Conservation (phyloP, 1,140 invertebrate species). For the Apis dorsata region DNA sequence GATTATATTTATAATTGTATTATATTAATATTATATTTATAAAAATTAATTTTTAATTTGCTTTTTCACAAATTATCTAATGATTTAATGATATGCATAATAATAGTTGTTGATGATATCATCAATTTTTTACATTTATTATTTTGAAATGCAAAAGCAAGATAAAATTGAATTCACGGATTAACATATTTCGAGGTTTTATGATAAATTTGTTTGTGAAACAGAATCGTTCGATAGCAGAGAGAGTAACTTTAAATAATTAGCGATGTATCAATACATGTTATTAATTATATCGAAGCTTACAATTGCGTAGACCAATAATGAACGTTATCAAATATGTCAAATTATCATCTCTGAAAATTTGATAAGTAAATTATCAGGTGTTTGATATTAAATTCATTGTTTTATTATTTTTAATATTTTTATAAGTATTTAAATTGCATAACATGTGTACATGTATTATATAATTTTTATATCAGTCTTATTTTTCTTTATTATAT, state of each 20-base stretch:
- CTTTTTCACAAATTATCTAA: too few species aligned
- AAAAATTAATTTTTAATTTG: too few species aligned
- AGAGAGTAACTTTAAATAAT: conserved; percentile 13
- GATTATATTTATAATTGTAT: too few species aligned
- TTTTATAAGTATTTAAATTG: too few species aligned
- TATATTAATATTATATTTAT: too few species aligned
- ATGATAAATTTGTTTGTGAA: conserved; percentile 4
- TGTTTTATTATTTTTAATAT: conserved; percentile 3
- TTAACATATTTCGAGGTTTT: neutral
- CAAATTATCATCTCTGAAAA: conserved; percentile 28
- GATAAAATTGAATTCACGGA: neutral
- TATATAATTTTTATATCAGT: too few species aligned
- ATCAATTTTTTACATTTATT: too few species aligned
- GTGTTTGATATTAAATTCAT: neutral
- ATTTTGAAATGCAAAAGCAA: too few species aligned
- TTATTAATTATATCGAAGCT: conserved; percentile 34
- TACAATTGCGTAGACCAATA: conserved; percentile 33
- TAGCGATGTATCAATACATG: conserved; percentile 3
- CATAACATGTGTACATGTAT: too few species aligned
- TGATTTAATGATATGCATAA: too few species aligned
- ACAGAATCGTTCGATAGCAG: too few species aligned
- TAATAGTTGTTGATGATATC: neutral
- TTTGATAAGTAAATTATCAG: conserved; percentile 21
- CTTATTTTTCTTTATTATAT: too few species aligned
- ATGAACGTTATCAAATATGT: conserved; percentile 40